Base-by-base conservation (phyloP, 2,113 vertebrate species). In the Indicator maculatus region DNA sequence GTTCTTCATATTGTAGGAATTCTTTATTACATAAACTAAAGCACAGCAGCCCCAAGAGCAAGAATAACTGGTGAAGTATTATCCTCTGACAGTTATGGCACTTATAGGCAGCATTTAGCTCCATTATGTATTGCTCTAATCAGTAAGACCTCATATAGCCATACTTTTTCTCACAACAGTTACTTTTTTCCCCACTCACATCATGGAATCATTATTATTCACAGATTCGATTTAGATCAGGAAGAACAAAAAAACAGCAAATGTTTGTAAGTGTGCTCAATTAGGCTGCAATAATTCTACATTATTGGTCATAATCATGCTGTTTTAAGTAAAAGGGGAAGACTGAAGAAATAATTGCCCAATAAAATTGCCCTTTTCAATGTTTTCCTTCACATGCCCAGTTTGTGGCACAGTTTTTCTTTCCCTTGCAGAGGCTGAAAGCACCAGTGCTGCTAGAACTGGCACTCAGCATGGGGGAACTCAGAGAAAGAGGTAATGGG, bases 201-300 rank as follows among this genome's bases (percentile, higher is more conserved):
- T 80, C 30, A 56, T 71, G 38, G 79, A 83, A 79, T 72, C 80
- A 67, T 87, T 69, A 45, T 41, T 81, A 71, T 55, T 50, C 87
- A 74, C 27, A 95, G 92, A 96, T 96, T 97, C 91, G 93, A 88
- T 96, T 97, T 96, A 96, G 92, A 97, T 96, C 93, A 93, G 67
- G 64, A 89, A 91, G 91, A 97, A 90, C 69, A 89, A 93, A 87
- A 87, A 97, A 50, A 61, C 2, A 70, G 36, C 14, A 83, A 69
- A 61, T 86, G 53, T 94, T 95, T 96, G 52, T 38, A 83, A 86
- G 58, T 73, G 28, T n/a, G 41, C 21, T 94, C 56, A 61, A 24
- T 91, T 90, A 89, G 12, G 12, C 53, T 72, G 17, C 13, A 59
- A 8, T 16, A 66, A 86, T 67, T 95, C 72, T 64, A 75, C 53